Percentiles rank a stretch among this genome's conserved stretches.
Conservation (phyloP, 2,797 vertebrate genomes). For the Melanotaenia maccullochi region DNA sequence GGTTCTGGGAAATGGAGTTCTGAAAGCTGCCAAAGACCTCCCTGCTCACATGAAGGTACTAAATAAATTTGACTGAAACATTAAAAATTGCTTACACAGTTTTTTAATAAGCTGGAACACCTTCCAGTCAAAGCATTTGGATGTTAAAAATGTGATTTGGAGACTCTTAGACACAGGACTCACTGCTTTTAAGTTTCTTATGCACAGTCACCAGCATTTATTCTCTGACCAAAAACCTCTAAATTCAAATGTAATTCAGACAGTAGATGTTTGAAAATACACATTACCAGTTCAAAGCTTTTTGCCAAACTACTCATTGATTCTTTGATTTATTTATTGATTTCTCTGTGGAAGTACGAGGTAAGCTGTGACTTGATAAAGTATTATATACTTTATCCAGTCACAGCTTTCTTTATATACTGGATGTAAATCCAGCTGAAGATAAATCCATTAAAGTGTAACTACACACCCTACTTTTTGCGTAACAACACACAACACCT, state of each 20-base stretch:
- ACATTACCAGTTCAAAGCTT: not conserved
- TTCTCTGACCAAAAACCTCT: slow-evolving; percentile 5
- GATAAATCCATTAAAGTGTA: too few relatives aligned
- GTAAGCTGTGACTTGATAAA: slow-evolving; percentile 32
- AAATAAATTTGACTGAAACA: not conserved
- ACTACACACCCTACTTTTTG: too few relatives aligned
- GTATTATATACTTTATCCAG: slow-evolving; percentile 30
- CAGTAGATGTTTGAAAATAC: not conserved
- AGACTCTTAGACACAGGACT: not conserved
- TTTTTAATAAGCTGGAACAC: not conserved
- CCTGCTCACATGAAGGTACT: slow-evolving; percentile 77
- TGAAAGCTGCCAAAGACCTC: slow-evolving; percentile 89
- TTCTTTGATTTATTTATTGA: slow-evolving; percentile 18
- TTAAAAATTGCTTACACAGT: not conserved
- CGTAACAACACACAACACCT: too few relatives aligned
- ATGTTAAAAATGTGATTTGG: slow-evolving; percentile 2
- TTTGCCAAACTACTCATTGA: slow-evolving; percentile 1
- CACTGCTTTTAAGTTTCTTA: not conserved
- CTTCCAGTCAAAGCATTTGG: slow-evolving; percentile 6
- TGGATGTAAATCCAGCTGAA: too few relatives aligned
- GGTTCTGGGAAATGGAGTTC: slow-evolving; percentile 93
- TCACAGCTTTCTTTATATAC: too few relatives aligned
- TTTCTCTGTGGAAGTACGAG: slow-evolving; percentile 12
- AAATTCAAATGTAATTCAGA: not conserved
- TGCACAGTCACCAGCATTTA: not conserved